Evolutionary conservation across 2,113 vertebrate species (phyloP), one percentile per base, ranked within the genome.

Genomic region (Peromyscus maniculatus): DNA sequence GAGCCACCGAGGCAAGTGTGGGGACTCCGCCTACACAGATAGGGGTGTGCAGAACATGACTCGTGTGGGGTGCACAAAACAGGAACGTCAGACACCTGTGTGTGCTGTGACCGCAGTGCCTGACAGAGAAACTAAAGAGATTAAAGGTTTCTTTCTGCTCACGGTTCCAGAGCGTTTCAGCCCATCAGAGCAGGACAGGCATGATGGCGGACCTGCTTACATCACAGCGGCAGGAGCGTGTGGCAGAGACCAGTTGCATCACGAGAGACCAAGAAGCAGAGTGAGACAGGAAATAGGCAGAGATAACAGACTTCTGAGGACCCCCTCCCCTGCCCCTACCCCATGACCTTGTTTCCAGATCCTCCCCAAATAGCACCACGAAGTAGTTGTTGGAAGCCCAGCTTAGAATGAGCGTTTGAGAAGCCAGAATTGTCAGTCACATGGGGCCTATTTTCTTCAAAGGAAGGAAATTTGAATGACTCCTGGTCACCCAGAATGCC

Each of bases 21-120:
- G 86, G 31, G 3, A 87, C 62, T 33, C 8, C 16, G 33, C 39
- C 83, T 66, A 28, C 83, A 86, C 62, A 87, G 59, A 46, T 46
- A n/a, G 46, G 62, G 43, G 39, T 59, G 1, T 24, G 28, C 55
- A 89, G 74, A 52, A 28, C 64, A 88, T 69, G 52, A 28, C 39
- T 5, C 16, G 0, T 28, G 3, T 15, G 3, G 57, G 22, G 11
- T 7, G 0, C 21, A 7, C 8, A 24, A 0, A 55, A 36, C 59
- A 59, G 11, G 21, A 19, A 10, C 28, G 28, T 28, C 19, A 49
- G 62, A 67, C 26, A 12, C 13, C 17, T 46, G 31, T 19, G 39
- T 86, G 59, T 19, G 39, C 39, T 33, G 62, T 33, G 9, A 49
- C 43, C 28, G 49, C 43, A 13, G 24, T 33, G 62, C 26, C n/a